A percentile compares a stretch with the other conserved stretches of the same genome.
These are phyloP conservation scores for Lordiphosa fenestrarum DNA, from an alignment of 2,888 invertebrate species.

Conservation along the genomic window DNA sequence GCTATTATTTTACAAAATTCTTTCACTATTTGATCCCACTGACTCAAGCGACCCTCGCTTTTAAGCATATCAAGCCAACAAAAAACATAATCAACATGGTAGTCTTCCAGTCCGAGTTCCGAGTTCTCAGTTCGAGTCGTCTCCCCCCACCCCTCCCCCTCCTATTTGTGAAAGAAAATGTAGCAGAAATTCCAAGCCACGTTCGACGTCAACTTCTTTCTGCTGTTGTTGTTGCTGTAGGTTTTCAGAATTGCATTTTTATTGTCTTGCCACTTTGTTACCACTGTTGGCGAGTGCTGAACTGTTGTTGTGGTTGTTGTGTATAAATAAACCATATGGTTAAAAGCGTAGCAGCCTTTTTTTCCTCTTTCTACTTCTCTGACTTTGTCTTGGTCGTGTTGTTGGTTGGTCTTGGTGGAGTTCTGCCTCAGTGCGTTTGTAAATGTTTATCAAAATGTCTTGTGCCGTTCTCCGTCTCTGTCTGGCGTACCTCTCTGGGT, in stretches of 20 bases:
- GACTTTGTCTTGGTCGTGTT: constrained; percentile 15
- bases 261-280: constrained; percentile 69
- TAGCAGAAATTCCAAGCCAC: constrained; percentile 63
- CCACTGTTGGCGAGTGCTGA: constrained; percentile 55
- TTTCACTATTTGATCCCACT: no score
- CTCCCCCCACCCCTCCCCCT: not conserved
- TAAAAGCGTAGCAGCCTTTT: constrained; percentile 69
- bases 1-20: no score
- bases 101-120: constrained; percentile 26
- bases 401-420: constrained; percentile 38
- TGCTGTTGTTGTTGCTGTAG: constrained; percentile 35
- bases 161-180: constrained; percentile 36
- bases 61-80: constrained; percentile 3
- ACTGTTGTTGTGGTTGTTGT: constrained; percentile 43
- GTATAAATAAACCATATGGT: constrained; percentile 73
- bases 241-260: constrained; percentile 71
- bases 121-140: constrained; percentile 13
- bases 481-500: constrained; percentile 11
- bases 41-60: constrained; percentile 1
- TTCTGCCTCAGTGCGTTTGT: constrained; percentile 71
- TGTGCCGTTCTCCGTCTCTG: constrained; percentile 58
- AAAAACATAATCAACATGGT: constrained; percentile 33
- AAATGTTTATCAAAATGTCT: constrained; percentile 74
- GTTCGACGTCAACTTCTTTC: constrained; percentile 21
- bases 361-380: constrained; percentile 18